Evolutionary conservation across 2,113 vertebrate species (phyloP).

Genomic region (Mustela nigripes): DNA sequence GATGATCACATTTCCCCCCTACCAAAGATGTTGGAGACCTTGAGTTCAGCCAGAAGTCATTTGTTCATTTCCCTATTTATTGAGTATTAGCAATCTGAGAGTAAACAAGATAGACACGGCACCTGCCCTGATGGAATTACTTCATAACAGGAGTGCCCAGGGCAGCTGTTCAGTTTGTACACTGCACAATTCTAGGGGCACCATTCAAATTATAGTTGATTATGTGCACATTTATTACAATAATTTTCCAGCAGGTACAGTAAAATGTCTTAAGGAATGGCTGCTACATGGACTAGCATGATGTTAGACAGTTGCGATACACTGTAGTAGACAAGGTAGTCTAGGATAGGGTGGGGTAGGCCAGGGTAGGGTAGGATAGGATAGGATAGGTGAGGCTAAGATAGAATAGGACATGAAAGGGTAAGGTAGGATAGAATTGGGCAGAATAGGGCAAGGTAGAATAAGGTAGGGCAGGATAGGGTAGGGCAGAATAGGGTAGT

Average conservation of each 20-base stretch:
- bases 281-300: background rate
- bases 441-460: background rate
- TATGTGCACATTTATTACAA: background rate
- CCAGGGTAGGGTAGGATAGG: background rate
- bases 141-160: background rate
- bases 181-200: background rate
- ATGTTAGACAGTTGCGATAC: no score
- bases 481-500: background rate
- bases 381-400: background rate
- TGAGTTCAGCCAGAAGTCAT: background rate
- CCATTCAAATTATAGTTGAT: background rate
- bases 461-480: background rate
- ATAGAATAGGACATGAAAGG: background rate
- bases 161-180: background rate
- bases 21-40: background rate
- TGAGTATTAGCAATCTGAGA: background rate
- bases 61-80: background rate
- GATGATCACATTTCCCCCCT: background rate
- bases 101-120: background rate
- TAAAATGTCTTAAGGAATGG: background rate
- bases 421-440: background rate
- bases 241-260: background rate
- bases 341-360: no score
- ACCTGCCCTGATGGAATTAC: background rate
- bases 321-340: rapidly evolving